A percentile compares a stretch with the other conserved stretches of the same genome.
phyloP scores from a whole-genome alignment of 2,113 vertebrate genomes.

The Butorides virescens region DNA sequence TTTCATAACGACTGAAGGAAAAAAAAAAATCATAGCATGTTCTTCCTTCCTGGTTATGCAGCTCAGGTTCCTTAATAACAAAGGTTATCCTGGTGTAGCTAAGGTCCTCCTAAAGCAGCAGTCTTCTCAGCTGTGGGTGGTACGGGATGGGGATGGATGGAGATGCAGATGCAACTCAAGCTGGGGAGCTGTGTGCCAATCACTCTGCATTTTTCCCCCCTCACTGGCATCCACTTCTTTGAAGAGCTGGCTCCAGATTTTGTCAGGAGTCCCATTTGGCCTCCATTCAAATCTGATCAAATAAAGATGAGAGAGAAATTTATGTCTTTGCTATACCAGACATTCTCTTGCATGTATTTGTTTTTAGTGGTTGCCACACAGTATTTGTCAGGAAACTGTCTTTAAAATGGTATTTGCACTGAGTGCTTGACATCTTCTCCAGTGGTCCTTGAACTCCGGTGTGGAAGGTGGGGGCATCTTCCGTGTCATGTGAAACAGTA shows the following conservation, averaged over 20 bases:
- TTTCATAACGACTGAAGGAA: neutral
- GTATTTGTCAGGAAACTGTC: neutral
- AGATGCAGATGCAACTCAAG: neutral
- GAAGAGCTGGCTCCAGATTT: neutral
- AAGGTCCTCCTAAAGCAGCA: neutral
- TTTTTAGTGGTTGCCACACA: neutral
- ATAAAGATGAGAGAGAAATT: neutral
- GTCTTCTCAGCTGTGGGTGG: neutral
- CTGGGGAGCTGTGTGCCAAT: neutral
- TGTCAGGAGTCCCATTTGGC: neutral
- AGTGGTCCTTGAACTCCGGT: neutral
- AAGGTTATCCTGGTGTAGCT: neutral
- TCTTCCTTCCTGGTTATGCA: neutral
- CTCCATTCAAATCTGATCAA: neutral
- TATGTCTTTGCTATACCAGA: neutral
- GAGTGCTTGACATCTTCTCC: neutral
- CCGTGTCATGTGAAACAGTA: neutral
- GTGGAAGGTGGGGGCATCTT: neutral
- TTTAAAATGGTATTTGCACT: neutral
- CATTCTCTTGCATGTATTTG: neutral
- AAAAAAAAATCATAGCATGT: neutral
- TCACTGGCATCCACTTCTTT: neutral
- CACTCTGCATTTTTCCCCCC: rapidly evolving
- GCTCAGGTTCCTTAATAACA: neutral
- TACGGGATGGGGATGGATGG: neutral